phyloP scores from a whole-genome alignment of 1,140 invertebrate species.

The Phymastichus coffea region DNA sequence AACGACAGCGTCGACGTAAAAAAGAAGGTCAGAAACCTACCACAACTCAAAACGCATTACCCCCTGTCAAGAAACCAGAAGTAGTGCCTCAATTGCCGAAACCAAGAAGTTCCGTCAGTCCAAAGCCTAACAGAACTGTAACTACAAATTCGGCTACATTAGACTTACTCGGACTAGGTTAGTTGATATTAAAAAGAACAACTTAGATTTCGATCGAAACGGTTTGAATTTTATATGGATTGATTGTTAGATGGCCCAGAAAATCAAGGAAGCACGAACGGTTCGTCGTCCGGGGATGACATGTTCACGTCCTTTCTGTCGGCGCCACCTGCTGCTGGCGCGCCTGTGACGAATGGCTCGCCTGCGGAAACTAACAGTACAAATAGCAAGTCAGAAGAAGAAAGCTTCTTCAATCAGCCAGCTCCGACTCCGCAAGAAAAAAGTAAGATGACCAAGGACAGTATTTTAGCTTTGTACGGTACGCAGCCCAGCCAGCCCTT shows the following conservation, averaged over 20 bases:
- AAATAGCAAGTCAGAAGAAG: slow-evolving; percentile 71
- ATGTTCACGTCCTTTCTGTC: slow-evolving; percentile 78
- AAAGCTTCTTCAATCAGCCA: slow-evolving; percentile 89
- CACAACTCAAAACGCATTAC: slow-evolving; percentile 46
- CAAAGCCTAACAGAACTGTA: slow-evolving; percentile 63
- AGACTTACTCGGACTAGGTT: slow-evolving; percentile 67
- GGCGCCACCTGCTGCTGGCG: slow-evolving; percentile 57
- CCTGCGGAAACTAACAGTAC: slow-evolving; percentile 42
- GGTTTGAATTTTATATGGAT: slow-evolving; percentile 1
- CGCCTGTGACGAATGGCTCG: slow-evolving; percentile 35
- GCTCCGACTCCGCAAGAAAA: slow-evolving; percentile 71
- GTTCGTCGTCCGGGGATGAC: slow-evolving; percentile 60
- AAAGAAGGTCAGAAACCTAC: slow-evolving; percentile 59
- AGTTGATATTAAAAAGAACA: slow-evolving; percentile 20
- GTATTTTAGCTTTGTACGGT: slow-evolving; percentile 88
- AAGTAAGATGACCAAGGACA: slow-evolving; percentile 88
- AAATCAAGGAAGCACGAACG: slow-evolving; percentile 49
- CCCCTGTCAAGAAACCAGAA: slow-evolving; percentile 52
- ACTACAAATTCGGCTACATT: slow-evolving; percentile 56
- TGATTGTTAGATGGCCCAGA: slow-evolving; percentile 53
- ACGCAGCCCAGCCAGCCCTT: slow-evolving; percentile 50
- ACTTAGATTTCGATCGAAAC: background rate
- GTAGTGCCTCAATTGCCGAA: slow-evolving; percentile 62
- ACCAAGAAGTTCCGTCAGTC: slow-evolving; percentile 66
- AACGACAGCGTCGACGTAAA: slow-evolving; percentile 76